Base-by-base conservation (phyloP, 2,888 invertebrate genomes). In the Tetropium fuscum region DNA sequence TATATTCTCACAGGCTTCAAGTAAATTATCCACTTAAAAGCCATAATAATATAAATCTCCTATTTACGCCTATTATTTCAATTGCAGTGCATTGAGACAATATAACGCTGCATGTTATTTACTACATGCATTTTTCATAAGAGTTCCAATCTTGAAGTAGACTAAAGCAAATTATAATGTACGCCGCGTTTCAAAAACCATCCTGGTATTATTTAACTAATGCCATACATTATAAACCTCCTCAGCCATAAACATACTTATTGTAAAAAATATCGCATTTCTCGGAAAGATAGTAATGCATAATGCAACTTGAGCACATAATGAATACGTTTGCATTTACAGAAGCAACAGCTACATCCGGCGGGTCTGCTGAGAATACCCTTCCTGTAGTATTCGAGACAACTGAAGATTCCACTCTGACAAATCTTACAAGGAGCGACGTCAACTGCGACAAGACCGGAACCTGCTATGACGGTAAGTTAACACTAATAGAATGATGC, bases 391-490 rank as follows among this genome's bases (percentile, higher is more conserved):
- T 90, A 8, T 87, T 93, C 77, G 92, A 92, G 65, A 88, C 91
- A 49, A 90, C 91, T 47, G 91, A 91, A 81, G 93, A 93, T 78
- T 86, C 90, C 3, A 87, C 82, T 16, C 75, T 91, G 67, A 92
- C 87, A 80, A 93, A 92, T 76, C 81, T 91, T 71, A 91, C 92
- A 2, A 87, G 90, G 70, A 89, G 87, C 73, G 69, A 92, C 77
- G 90, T 92, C 47, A 95, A 95, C 82, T 97, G 96, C 80, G 96
- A 96, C 83, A 94, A 94, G 78, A 95, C 94, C 53, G 96, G 96
- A 78, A 95, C 95, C 68, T 97, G 96, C 79, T 96, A 96, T 78
- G 94, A 97, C 82, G 95, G 95, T 95, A 86, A 85, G 71, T 60
- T 38, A 27, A 36, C 38, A 22, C n/a, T 58, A 51, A 53, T 27